Base-by-base conservation (phyloP, 2,888 invertebrate genomes). In the Coleophora flavipennella region DNA sequence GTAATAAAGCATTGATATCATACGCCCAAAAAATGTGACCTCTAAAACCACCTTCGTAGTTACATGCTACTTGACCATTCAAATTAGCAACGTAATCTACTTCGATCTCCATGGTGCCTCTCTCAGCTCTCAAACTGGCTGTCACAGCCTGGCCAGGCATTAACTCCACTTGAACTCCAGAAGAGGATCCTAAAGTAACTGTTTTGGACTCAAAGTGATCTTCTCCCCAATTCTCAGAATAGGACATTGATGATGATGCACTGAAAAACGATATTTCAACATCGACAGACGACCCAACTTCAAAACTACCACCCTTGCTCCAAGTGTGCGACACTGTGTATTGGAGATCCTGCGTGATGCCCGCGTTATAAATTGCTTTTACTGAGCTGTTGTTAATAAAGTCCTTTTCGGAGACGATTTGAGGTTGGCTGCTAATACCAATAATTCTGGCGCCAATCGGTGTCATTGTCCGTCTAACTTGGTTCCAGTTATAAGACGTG, bases 321-420 rank as follows among this genome's bases (percentile, higher is more conserved):
- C 64, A 67, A 9, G 44, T 44, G 0, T 53, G 51, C 0, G 49
- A 40, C 0, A 62, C 46, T 0, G 55, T 52, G 28, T 66, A 56
- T 2, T 54, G 40, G 0, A 63, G 46, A 0, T 39, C 12, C 9
- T 65, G 55, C 0, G 46, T 34, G 7, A 65, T 50, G 1, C 49
- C 52, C 0, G 55, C 52, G 14, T 54, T 52, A 36, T 52, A 57
- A 2, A 38, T 51, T 0, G 51, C 50, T 0, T 47, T 36, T 28
- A 47, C 46, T 0, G 46, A 36, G 32, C 48, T 51, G 3, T 52
- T 45, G 39, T 62, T 65, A 4, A 42, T 40, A 10, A 59, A 55
- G 3, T 45, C 39, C 31, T 54, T 50, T 0, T 43, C 42, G 34
- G 45, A 38, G 0, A 62, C 39, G 6, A 55, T 42, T 7, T 43